Conservation (phyloP, 2,888 invertebrate species). For the Pedicia rivosa region DNA sequence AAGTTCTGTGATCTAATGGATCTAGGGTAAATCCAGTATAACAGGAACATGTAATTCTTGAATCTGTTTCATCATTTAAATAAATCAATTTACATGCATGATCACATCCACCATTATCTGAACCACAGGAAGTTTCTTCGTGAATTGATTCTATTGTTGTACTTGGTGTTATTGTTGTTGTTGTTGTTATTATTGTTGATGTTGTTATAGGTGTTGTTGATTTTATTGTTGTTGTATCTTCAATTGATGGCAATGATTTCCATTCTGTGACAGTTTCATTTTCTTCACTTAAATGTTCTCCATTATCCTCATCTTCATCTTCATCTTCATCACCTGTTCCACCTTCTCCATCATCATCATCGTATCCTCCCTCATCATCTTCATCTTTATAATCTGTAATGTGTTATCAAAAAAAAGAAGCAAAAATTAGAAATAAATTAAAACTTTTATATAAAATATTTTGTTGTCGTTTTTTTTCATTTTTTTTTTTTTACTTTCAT, state of each 20-base stretch:
- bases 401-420: too few species aligned
- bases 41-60: constrained; percentile 26
- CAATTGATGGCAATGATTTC: too few species aligned
- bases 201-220: background rate
- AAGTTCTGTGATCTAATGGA: constrained; percentile 26
- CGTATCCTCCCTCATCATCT: constrained; percentile 5
- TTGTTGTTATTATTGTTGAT: background rate
- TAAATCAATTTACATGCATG: constrained; percentile 31
- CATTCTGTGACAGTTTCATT: constrained; percentile 15
- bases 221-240: background rate
- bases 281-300: constrained; percentile 11
- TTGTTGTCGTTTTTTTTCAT: too few species aligned
- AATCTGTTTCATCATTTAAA: constrained; percentile 25
- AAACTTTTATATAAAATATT: too few species aligned
- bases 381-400: constrained; percentile 1
- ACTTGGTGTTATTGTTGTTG: too few species aligned
- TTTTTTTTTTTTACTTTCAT: too few species aligned
- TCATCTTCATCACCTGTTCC: constrained; percentile 14
- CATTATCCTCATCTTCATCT: constrained; percentile 9
- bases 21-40: constrained; percentile 30
- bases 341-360: constrained; percentile 2
- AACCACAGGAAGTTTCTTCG: constrained; percentile 20
- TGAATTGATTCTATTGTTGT: constrained; percentile 1
- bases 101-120: constrained; percentile 33
- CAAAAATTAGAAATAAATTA: too few species aligned